phyloP scores from a whole-genome alignment of 2,888 invertebrate genomes.

The Callimorpha dominula region DNA sequence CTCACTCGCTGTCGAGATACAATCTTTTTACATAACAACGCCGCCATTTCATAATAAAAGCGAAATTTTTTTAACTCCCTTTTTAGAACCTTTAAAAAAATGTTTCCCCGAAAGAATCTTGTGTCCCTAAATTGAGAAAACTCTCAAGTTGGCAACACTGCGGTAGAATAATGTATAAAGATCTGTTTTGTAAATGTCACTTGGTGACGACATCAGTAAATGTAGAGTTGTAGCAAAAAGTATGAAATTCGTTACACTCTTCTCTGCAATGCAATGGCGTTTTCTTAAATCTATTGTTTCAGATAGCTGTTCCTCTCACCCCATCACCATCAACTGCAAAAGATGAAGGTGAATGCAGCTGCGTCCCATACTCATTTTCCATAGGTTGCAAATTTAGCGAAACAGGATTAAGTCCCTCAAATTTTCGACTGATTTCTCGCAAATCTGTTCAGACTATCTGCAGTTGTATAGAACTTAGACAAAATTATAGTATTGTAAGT shows the following conservation, averaged over 20 bases:
- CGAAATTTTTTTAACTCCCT: too few species aligned
- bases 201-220: neutral
- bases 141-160: neutral
- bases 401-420: constrained; percentile 34
- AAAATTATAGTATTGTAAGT: constrained; percentile 20
- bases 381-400: constrained; percentile 50
- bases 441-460: constrained; percentile 60
- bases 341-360: constrained; percentile 43
- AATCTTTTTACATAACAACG: too few species aligned
- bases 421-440: constrained; percentile 30
- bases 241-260: neutral
- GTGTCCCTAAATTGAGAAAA: too few species aligned
- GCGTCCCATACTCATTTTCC: constrained; percentile 27
- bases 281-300: constrained; percentile 50
- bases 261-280: neutral
- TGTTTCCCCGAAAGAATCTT: neutral
- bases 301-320: constrained; percentile 68
- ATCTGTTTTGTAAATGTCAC: neutral
- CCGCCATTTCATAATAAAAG: too few species aligned
- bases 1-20: neutral
- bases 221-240: neutral
- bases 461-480: constrained; percentile 51
- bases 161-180: neutral
- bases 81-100: too few species aligned
- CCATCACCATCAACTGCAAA: constrained; percentile 45